phyloP scores from a whole-genome alignment of 2,888 invertebrate genomes.

The Flabesymbios commensalis region DNA sequence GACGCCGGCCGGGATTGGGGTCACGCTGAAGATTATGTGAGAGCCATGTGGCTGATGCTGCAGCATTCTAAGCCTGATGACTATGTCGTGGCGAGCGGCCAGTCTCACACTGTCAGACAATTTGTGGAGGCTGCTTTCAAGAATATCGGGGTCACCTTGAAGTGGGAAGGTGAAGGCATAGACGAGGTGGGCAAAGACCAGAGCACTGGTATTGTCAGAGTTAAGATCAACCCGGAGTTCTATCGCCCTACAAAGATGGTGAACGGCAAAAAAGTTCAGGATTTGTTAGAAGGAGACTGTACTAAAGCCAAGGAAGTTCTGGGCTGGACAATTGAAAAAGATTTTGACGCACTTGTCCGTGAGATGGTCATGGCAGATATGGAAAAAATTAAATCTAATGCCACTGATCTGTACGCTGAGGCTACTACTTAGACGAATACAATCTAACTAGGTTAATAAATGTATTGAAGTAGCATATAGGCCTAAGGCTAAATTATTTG shows the following conservation, averaged over 20 bases:
- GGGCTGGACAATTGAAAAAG: constrained; percentile 85
- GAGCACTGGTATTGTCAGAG: constrained; percentile 74
- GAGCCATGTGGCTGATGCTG: constrained; percentile 98
- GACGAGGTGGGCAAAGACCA: constrained; percentile 81
- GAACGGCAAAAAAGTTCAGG: constrained; percentile 61
- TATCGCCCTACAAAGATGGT: constrained; percentile 96
- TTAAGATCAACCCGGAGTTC: constrained; percentile 89
- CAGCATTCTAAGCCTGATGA: constrained; percentile 86
- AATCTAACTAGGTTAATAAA: no score
- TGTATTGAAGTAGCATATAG: no score
- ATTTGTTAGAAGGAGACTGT: constrained; percentile 89
- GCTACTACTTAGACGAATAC: no score
- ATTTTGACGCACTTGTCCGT: no score
- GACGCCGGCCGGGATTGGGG: constrained; percentile 98
- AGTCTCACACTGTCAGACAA: constrained; percentile 87
- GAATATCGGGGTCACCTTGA: constrained; percentile 68
- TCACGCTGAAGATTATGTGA: constrained; percentile 82
- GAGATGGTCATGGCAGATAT: no score
- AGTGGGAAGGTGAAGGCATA: constrained; percentile 73
- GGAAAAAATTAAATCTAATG: no score
- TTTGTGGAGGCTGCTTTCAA: constrained; percentile 88
- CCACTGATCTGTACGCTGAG: no score
- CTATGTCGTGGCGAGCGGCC: constrained; percentile 92
- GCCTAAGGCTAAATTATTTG: no score
- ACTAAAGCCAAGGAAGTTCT: constrained; percentile 84